Percentiles rank a stretch among this genome's conserved stretches.
phyloP scores from a whole-genome alignment of 2,888 invertebrate species.

The Prosapia bicincta region DNA sequence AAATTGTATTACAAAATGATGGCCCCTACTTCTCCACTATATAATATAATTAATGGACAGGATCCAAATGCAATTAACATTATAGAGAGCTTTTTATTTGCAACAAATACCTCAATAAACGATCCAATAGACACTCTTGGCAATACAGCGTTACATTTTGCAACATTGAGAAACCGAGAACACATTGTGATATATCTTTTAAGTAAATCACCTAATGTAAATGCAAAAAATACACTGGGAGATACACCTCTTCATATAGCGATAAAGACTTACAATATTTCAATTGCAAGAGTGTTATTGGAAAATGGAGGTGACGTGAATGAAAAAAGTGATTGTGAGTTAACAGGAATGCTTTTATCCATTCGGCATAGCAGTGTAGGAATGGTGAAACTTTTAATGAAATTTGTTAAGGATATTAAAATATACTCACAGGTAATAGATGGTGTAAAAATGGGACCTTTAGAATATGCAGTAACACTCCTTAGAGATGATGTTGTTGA shows the following conservation, averaged over 20 bases:
- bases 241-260: background rate
- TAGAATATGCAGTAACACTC: background rate
- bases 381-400: background rate
- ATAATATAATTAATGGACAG: background rate
- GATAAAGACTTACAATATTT: background rate
- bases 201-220: background rate
- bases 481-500: background rate
- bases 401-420: background rate
- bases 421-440: background rate
- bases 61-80: background rate
- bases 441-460: background rate
- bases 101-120: background rate
- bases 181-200: background rate
- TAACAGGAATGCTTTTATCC: background rate
- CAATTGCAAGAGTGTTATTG: background rate
- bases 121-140: background rate
- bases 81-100: background rate
- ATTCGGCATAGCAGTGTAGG: background rate
- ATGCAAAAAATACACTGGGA: background rate
- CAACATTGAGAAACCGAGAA: background rate
- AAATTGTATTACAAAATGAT: too few species aligned
- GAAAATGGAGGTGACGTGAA: background rate
- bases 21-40: background rate
- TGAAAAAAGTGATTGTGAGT: background rate
- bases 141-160: background rate